Percentiles rank a stretch among this genome's conserved stretches.
These are phyloP conservation scores for Philaenus spumarius DNA, from an alignment of 1,140 invertebrate species.

Conservation along the genomic window DNA sequence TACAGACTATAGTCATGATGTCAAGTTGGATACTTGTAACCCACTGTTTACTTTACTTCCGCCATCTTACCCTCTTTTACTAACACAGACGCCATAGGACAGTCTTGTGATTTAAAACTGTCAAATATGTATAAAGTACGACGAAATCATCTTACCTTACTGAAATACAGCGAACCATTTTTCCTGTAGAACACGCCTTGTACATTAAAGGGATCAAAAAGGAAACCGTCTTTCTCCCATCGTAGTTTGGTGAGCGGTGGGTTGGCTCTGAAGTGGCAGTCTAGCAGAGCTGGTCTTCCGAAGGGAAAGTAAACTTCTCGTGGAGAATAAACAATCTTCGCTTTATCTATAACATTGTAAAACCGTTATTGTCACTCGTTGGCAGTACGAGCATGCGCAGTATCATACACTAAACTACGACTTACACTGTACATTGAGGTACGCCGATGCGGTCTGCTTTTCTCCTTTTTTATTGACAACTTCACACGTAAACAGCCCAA, in stretches of 20 bases:
- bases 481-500: slow-evolving; percentile 83
- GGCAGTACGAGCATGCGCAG: too few relatives aligned
- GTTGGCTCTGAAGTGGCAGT: slow-evolving; percentile 90
- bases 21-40: too few relatives aligned
- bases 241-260: slow-evolving; percentile 85
- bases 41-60: too few relatives aligned
- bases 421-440: slow-evolving; percentile 92
- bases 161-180: slow-evolving; percentile 84
- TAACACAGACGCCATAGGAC: too few relatives aligned
- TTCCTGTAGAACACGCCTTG: slow-evolving; percentile 75
- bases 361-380: too few relatives aligned
- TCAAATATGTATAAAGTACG: background rate
- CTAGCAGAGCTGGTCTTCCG: slow-evolving; percentile 82
- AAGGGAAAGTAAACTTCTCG: slow-evolving; percentile 79
- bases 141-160: slow-evolving; percentile 44
- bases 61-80: too few relatives aligned
- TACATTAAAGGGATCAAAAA: slow-evolving; percentile 87
- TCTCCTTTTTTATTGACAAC: slow-evolving; percentile 74
- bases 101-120: background rate
- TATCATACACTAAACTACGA: too few relatives aligned
- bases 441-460: slow-evolving; percentile 77
- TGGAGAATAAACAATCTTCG: slow-evolving; percentile 85
- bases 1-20: too few relatives aligned
- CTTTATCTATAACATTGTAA: slow-evolving; percentile 61
- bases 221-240: slow-evolving; percentile 90